Percentiles rank a stretch among this genome's conserved stretches.
These are phyloP conservation scores for Geophilus truncorum DNA, from an alignment of 2,888 invertebrate genomes.

Conservation along the genomic window DNA sequence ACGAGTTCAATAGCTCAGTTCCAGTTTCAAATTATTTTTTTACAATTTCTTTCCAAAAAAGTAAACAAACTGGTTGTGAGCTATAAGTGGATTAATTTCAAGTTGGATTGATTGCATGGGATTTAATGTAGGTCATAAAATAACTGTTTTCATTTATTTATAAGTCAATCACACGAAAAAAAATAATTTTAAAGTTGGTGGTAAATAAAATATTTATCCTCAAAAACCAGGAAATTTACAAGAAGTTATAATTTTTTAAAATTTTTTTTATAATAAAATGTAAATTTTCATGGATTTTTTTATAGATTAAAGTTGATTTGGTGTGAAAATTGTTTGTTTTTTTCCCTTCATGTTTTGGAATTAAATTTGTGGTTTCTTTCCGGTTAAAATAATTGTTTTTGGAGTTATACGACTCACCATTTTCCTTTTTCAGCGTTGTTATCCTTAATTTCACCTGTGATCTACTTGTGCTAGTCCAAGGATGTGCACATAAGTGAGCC, in stretches of 20 bases:
- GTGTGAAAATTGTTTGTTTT: too few species aligned
- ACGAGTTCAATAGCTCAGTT: neutral
- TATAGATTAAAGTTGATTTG: too few species aligned
- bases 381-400: too few species aligned
- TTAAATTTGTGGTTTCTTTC: too few species aligned
- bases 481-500: conserved; percentile 7
- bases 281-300: too few species aligned
- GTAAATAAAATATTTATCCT: too few species aligned
- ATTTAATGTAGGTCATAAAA: neutral
- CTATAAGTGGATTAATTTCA: neutral
- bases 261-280: too few species aligned
- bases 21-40: too few species aligned
- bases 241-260: too few species aligned
- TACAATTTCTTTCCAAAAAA: too few species aligned
- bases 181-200: neutral
- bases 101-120: neutral
- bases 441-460: neutral
- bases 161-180: neutral
- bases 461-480: neutral
- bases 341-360: too few species aligned
- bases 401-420: neutral
- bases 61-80: neutral
- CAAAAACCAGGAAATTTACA: too few species aligned
- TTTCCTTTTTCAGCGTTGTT: neutral
- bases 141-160: neutral